Conservation (phyloP, 2,797 vertebrate genomes). For the Esox masquinongy region DNA sequence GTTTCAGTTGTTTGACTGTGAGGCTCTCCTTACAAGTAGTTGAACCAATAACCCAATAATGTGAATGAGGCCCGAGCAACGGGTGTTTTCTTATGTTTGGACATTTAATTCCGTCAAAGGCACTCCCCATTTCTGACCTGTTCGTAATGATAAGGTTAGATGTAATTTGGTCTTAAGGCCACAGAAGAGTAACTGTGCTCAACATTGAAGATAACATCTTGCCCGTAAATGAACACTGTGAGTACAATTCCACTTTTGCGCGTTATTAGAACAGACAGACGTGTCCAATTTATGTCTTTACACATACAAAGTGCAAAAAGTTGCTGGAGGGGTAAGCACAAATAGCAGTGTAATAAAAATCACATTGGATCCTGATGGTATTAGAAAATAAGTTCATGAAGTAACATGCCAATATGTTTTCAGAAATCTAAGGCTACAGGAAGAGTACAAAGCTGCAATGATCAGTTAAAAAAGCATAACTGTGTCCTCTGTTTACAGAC, state of each 20-base stretch:
- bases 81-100: conserved; percentile 8
- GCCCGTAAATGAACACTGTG: not conserved
- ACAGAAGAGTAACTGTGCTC: not conserved
- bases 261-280: conserved; percentile 2
- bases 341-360: conserved; percentile 27
- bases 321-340: conserved; percentile 26
- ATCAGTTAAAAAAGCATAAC: conserved; percentile 37
- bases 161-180: conserved; percentile 14
- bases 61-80: conserved; percentile 7
- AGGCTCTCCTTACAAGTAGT: conserved; percentile 8
- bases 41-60: conserved; percentile 22
- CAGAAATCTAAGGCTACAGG: conserved; percentile 21
- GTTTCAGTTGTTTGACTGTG: not conserved
- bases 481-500: conserved; percentile 31
- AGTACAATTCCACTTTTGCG: not conserved
- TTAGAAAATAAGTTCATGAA: conserved; percentile 8
- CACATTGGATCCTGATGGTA: conserved; percentile 11
- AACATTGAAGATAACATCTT: not conserved
- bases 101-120: conserved; percentile 11
- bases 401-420: conserved; percentile 34
- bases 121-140: conserved; percentile 11
- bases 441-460: conserved; percentile 21
- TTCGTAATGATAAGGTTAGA: conserved; percentile 6
- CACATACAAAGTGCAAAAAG: conserved; percentile 9
- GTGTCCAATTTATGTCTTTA: conserved; percentile 14